phyloP scores from a whole-genome alignment of 2,113 vertebrate genomes.

The Chroicocephalus ridibundus region DNA sequence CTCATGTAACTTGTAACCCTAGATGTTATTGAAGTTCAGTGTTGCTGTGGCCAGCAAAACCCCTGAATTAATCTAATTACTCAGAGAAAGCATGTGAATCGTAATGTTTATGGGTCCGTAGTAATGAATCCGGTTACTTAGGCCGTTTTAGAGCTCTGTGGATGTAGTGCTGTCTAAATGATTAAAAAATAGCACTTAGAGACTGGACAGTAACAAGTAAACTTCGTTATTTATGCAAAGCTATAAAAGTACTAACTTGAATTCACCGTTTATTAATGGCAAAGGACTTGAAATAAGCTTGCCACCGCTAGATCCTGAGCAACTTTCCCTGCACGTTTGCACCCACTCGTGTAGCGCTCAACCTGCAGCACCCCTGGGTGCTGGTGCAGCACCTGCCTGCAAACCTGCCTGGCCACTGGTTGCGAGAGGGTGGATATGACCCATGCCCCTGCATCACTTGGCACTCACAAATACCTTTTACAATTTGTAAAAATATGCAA shows the following conservation, averaged over 20 bases:
- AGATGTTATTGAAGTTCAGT: neutral
- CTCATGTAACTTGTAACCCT: neutral
- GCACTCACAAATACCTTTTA: neutral
- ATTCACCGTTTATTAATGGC: neutral
- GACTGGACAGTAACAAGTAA: neutral
- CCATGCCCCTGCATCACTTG: neutral
- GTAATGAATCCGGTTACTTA: neutral
- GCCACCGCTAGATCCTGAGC: neutral
- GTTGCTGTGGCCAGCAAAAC: neutral
- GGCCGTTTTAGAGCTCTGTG: neutral
- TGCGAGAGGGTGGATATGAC: neutral
- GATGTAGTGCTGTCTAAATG: neutral
- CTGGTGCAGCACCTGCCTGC: neutral
- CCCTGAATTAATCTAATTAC: neutral
- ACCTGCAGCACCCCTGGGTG: neutral
- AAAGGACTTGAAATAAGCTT: neutral
- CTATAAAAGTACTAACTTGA: neutral
- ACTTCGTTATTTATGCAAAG: neutral
- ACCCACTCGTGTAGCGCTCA: neutral
- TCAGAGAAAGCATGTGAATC: neutral
- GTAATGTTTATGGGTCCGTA: neutral
- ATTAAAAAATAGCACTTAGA: neutral
- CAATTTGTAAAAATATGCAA: neutral
- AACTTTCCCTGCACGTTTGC: neutral
- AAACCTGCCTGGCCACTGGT: neutral